Base-by-base conservation (phyloP, 2,888 invertebrate species). In the Syrphus vitripennis region DNA sequence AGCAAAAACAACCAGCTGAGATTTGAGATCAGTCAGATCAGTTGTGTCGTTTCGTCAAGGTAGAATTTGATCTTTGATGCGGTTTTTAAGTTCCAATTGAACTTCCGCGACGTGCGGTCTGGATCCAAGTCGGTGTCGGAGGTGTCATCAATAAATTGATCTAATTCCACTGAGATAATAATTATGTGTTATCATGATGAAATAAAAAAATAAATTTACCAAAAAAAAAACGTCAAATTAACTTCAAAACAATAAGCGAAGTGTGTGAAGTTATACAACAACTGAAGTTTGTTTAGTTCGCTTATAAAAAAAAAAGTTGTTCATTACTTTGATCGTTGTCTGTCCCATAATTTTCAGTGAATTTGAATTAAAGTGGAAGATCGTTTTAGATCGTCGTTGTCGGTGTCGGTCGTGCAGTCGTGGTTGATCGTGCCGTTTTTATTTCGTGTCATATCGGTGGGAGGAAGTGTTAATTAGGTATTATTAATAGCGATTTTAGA, bases 391-490 rank as follows among this genome's bases (percentile, higher is more conserved):
- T 65, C 40, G 40, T 59, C 19, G 37, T 9, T 6, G 24, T 37
- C 31, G 29, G 7, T 26, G 19, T 31, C 19, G 55, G 10, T 34
- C n/a, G 29, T 16, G 21, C 10, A 21, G 21, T 48, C 48, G 21
- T 16, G 7, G 45, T 21, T 10, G 19, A 3, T 12, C 45, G 74
- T 61, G n/a, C 9, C 40, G 55, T 12, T 45, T 48, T 50, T 57
- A 40, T 21, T 31, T 21, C 34, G 42, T 37, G 24, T 40, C 59
- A 48, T n/a, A n/a, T 48, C 65, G 12, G 34, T 59, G 21, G 40
- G 76, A 81, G 84, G 84, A 84, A 81, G 84, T 84, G 84, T 81
- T 84, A 84, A 59, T 59, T 57, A 53, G n/a, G n/a, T n/a, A n/a
- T n/a, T 31, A 76, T 84, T 84, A 81, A 40, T 81, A 71, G 76